Percentiles rank a stretch among this genome's conserved stretches.
phyloP scores from a whole-genome alignment of 2,888 invertebrate species.

The Leptopilina myrica region DNA sequence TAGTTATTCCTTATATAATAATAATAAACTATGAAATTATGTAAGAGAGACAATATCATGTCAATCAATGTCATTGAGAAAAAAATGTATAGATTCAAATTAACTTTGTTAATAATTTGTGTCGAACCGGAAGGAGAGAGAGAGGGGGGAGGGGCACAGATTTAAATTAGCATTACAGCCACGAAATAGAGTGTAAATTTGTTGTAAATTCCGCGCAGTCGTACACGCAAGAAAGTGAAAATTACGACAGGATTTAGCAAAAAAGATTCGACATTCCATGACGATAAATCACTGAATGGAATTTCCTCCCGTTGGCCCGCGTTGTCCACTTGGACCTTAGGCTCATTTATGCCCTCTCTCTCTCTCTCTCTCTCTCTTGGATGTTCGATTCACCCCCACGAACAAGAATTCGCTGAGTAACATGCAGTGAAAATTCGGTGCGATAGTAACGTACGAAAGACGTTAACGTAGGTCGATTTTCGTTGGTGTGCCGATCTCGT shows the following conservation, averaged over 20 bases:
- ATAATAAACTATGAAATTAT: too few species aligned
- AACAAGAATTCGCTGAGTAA: slow-evolving; percentile 61
- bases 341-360: not conserved
- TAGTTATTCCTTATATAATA: too few species aligned
- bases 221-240: slow-evolving; percentile 14
- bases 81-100: too few species aligned
- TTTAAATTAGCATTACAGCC: not conserved
- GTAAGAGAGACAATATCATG: too few species aligned
- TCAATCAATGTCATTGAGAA: too few species aligned
- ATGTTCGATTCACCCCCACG: not conserved
- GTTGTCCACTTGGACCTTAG: slow-evolving; percentile 32
- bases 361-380: not conserved
- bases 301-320: slow-evolving; percentile 8
- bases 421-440: slow-evolving; percentile 59
- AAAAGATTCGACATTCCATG: slow-evolving; percentile 37
- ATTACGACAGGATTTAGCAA: slow-evolving; percentile 22
- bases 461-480: slow-evolving; percentile 58
- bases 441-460: slow-evolving; percentile 56
- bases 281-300: slow-evolving; percentile 31
- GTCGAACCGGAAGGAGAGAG: not conserved
- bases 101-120: too few species aligned
- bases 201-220: slow-evolving; percentile 10
- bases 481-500: slow-evolving; percentile 66
- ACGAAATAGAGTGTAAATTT: slow-evolving; percentile 20
- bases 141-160: not conserved